phyloP scores from a whole-genome alignment of 2,888 invertebrate species.

The Eilema griseolum region DNA sequence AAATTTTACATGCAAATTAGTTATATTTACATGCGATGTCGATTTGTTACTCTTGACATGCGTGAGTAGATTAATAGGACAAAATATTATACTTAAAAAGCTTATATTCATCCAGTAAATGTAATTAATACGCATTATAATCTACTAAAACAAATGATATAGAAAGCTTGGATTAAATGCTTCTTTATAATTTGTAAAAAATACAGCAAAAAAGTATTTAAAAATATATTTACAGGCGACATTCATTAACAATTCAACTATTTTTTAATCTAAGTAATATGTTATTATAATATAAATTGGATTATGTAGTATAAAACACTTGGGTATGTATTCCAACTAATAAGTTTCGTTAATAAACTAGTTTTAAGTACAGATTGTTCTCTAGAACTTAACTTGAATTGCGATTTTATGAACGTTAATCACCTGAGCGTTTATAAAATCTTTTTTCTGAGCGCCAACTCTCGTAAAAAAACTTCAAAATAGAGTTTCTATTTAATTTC shows the following conservation, averaged over 20 bases:
- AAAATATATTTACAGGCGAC: not conserved
- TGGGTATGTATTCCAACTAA: not conserved
- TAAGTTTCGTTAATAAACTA: no score
- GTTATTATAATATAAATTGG: not conserved
- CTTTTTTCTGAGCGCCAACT: no score
- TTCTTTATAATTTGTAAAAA: not conserved
- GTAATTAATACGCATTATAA: not conserved
- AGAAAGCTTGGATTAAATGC: not conserved
- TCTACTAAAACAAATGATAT: not conserved
- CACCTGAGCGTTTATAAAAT: no score
- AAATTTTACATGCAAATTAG: slow-evolving; percentile 16
- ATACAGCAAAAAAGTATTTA: not conserved
- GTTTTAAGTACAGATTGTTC: no score
- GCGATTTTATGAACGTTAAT: no score
- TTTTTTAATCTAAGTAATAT: not conserved
- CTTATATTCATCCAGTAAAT: not conserved
- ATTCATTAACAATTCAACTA: not conserved
- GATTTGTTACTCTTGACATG: slow-evolving; percentile 13
- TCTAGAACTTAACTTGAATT: no score
- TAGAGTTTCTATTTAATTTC: no score
- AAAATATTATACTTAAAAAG: not conserved
- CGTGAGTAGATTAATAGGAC: not conserved
- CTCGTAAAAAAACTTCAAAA: no score
- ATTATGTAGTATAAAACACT: not conserved
- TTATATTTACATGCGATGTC: slow-evolving; percentile 18